Base-by-base conservation (phyloP, 35 echinoderm and acorn worm species). In the Acanthaster planci region DNA sequence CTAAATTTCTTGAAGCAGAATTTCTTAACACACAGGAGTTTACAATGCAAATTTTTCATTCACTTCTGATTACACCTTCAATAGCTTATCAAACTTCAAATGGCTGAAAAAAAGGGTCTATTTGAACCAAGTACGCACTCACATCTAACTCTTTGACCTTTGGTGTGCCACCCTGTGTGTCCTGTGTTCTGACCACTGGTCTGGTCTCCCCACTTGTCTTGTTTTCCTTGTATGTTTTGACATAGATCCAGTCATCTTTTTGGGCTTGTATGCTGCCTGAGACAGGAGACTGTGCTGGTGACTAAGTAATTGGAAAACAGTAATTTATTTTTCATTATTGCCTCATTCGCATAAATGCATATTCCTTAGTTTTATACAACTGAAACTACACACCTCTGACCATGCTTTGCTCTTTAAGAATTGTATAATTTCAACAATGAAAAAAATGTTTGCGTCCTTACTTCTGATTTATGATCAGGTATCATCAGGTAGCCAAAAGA, bases 81-180 rank as follows among this genome's bases (percentile, higher is more conserved):
- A n/a, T n/a, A n/a, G n/a, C n/a, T n/a, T n/a, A n/a, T n/a, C n/a
- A n/a, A n/a, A n/a, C n/a, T n/a, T n/a, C n/a, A 47, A 47, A 47
- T 47, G 42, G 4, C 42, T 6, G 4, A 47, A 47, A 6, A 47
- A 35, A 35, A 7, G 26, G n/a, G n/a, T n/a, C n/a, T n/a, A n/a
- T n/a, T 1, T 72, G 30, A 72, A 72, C 14, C 64, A 29, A 26
- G 15, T 3, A 30, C 64, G 0, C 4, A 72, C 64, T 72, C 30
- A 72, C 64, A 72, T 72, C 64, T 14, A 72, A 26, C 30, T 72
- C 64, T 29, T 72, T 72, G 64, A 72, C 34, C 30, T 72, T 72
- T 26, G 64, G 64, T 8, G 0, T 72, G 23, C 30, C 64, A 72
- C 29, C 29, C 64, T 72, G 64, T 72, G 64, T 72, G 64, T 72